A percentile compares a stretch with the other conserved stretches of the same genome.
These are phyloP conservation scores for Cantharis rustica DNA, from an alignment of 2,888 invertebrate species.

Conservation along the genomic window DNA sequence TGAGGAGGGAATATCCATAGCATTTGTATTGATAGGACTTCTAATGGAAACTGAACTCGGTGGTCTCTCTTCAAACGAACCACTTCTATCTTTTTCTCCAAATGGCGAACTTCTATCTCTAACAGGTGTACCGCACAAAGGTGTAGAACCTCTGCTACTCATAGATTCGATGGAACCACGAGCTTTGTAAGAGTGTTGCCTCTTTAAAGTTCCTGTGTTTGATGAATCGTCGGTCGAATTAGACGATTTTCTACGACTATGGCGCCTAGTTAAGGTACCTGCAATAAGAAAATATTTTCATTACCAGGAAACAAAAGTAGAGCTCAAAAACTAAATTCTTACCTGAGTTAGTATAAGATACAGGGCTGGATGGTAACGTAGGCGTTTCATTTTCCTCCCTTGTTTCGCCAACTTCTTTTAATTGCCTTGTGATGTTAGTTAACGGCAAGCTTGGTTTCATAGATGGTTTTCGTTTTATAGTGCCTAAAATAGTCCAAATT, in stretches of 20 bases:
- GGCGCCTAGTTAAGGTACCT: conserved; percentile 58
- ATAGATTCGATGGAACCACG: conserved; percentile 59
- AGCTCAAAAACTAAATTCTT: background rate
- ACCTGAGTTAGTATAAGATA: conserved; percentile 50
- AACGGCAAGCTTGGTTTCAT: conserved; percentile 90
- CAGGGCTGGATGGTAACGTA: conserved; percentile 45
- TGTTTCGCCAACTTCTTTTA: conserved; percentile 86
- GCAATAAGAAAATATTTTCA: background rate
- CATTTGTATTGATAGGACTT: conserved; percentile 42
- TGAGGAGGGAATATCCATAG: conserved; percentile 49
- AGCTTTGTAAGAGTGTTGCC: conserved; percentile 63
- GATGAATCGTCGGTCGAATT: conserved; percentile 53
- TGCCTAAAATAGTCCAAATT: conserved; percentile 59
- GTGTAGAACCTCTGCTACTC: conserved; percentile 57
- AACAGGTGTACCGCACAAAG: conserved; percentile 59
- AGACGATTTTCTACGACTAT: conserved; percentile 59
- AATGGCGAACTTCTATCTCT: conserved; percentile 58
- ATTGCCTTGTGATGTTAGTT: conserved; percentile 86
- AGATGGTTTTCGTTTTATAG: conserved; percentile 90
- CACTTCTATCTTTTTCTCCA: conserved; percentile 42
- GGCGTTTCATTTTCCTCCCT: conserved; percentile 60
- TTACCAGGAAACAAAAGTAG: background rate
- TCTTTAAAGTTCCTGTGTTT: conserved; percentile 60
- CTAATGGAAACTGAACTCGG: conserved; percentile 46
- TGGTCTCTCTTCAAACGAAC: conserved; percentile 43